A percentile compares a stretch with the other conserved stretches of the same genome.
Evolutionary conservation across 2,888 invertebrate species (phyloP).

Genomic region (Rhimphoctona megacephalus): DNA sequence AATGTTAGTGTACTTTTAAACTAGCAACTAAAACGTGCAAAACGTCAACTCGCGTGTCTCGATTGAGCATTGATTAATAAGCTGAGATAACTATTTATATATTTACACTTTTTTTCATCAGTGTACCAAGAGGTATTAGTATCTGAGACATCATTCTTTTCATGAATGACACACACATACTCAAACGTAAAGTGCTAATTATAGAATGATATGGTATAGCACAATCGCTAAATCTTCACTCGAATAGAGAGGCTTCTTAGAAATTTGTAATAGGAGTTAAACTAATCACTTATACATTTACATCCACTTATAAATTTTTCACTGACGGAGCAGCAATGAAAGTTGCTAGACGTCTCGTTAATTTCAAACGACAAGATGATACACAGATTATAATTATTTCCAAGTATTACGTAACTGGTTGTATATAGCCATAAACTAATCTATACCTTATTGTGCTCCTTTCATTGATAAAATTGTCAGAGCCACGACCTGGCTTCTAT

Average conservation of each 20-base stretch:
- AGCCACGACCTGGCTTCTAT: background rate
- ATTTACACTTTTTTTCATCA: background rate
- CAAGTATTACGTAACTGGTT: constrained; percentile 22
- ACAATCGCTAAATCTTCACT: constrained; percentile 48
- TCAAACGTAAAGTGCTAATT: constrained; percentile 26
- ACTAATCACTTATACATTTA: constrained; percentile 16
- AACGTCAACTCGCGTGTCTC: background rate
- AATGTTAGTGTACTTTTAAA: background rate
- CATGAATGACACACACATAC: constrained; percentile 1
- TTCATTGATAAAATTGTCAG: constrained; percentile 9
- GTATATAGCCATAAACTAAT: background rate
- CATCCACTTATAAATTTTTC: background rate
- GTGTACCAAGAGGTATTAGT: background rate
- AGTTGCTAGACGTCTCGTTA: constrained; percentile 21
- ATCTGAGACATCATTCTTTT: constrained; percentile 1
- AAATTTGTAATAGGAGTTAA: constrained; percentile 38
- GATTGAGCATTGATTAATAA: background rate
- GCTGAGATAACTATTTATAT: background rate
- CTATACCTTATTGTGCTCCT: background rate
- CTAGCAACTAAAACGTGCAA: background rate
- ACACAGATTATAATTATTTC: constrained; percentile 28
- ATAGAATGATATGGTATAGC: constrained; percentile 13
- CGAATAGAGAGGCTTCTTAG: constrained; percentile 35
- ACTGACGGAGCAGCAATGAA: background rate
- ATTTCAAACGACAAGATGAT: constrained; percentile 16